Evolutionary conservation across 1,140 invertebrate genomes (phyloP), one percentile per base, ranked within the genome.

Genomic region (Prorops nasuta): DNA sequence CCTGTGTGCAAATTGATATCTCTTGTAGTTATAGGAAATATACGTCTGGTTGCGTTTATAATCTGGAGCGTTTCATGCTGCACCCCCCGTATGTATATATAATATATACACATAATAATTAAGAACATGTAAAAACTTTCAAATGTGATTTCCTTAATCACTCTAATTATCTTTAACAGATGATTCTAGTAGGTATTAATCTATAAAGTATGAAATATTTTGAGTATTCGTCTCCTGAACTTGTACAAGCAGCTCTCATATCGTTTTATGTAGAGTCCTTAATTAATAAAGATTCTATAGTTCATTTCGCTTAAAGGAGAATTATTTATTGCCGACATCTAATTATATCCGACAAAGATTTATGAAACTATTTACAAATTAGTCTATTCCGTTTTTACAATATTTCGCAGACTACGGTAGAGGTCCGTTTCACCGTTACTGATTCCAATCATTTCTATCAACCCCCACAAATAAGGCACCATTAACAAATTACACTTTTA

Each of bases 391-490:
- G n/a, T n/a, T n/a, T n/a, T n/a, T n/a, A n/a, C n/a, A n/a, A n/a
- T n/a, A n/a, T n/a, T n/a, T n/a, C n/a, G n/a, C n/a, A n/a, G n/a
- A n/a, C n/a, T n/a, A n/a, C n/a, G n/a, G n/a, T n/a, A n/a, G n/a
- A n/a, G n/a, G 52, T 60, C 44, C 58, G 54, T 46, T 49, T 51
- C 49, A 56, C 50, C 59, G 43, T 60, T 61, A 45, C 55, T 56
- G 54, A 56, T 55, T 64, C 60, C 60, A 16, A 7, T 66, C 55
- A 51, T 54, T 48, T 61, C 46, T 49, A 48, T 46, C 54, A 50
- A 62, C 61, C 58, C 64, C 64, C 70, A 71, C 61, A 66, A 72
- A 73, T 76, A 78, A 78, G 76, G 76, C 76, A 78, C 74, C 76
- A 71, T 76, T 67, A 72, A 77, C 74, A 75, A 77, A 76, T 76